phyloP scores from a whole-genome alignment of 2,888 invertebrate species.

The Synergus gifuensis region DNA sequence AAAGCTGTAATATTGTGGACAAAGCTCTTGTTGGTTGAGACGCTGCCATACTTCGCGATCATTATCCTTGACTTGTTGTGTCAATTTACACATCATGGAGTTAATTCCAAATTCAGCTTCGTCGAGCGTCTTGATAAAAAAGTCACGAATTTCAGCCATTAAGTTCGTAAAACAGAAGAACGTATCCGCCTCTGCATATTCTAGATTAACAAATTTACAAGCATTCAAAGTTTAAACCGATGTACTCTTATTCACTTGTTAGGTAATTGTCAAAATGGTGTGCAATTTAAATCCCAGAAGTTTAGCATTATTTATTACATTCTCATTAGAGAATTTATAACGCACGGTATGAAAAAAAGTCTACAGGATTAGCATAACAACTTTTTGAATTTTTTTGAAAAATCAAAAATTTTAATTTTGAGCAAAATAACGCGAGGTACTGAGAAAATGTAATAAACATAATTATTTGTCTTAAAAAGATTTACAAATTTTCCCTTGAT shows the following conservation, averaged over 20 bases:
- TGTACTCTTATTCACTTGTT: background rate
- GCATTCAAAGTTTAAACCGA: background rate
- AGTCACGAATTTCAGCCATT: slow-evolving; percentile 98
- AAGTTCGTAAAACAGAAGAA: slow-evolving; percentile 99
- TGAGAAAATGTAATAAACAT: no score
- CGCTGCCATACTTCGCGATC: slow-evolving; percentile 89
- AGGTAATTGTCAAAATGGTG: no score
- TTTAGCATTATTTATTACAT: no score
- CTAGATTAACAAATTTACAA: slow-evolving; percentile 77
- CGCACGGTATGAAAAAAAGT: no score
- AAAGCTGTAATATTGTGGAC: slow-evolving; percentile 98
- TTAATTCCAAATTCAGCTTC: slow-evolving; percentile 95
- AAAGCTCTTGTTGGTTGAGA: slow-evolving; percentile 90
- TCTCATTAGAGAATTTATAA: no score
- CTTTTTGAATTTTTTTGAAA: no score
- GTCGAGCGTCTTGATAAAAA: slow-evolving; percentile 97
- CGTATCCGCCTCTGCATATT: slow-evolving; percentile 96
- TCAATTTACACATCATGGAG: slow-evolving; percentile 91
- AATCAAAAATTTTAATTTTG: no score
- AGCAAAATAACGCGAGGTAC: no score
- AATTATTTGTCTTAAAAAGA: no score
- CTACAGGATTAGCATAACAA: no score
- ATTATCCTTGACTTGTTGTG: slow-evolving; percentile 86
- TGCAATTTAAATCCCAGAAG: no score
- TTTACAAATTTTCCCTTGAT: no score